Conservation (phyloP, 2,888 invertebrate genomes). For the Acronicta aceris region DNA sequence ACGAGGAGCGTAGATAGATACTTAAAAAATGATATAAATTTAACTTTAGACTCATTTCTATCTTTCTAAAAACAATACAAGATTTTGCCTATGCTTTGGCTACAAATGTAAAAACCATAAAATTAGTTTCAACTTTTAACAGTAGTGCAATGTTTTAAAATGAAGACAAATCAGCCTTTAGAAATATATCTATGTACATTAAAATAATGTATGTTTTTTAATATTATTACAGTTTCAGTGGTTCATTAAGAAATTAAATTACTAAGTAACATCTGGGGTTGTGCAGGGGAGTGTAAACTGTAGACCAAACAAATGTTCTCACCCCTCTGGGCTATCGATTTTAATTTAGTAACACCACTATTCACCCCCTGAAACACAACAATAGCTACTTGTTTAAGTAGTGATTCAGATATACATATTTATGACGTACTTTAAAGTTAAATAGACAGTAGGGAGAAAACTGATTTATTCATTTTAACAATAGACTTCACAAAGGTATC, state of each 20-base stretch:
- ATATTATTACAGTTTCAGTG: constrained; percentile 14
- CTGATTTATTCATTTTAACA: constrained; percentile 17
- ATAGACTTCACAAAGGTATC: neutral
- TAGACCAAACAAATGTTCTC: constrained; percentile 61
- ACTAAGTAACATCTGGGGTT: constrained; percentile 40
- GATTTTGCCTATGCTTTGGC: too few species aligned
- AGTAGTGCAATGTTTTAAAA: neutral
- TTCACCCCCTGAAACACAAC: constrained; percentile 30
- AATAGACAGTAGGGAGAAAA: constrained; percentile 26
- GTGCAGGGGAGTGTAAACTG: constrained; percentile 53
- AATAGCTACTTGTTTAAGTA: constrained; percentile 41
- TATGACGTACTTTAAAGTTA: constrained; percentile 32
- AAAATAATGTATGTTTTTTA: neutral
- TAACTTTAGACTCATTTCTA: too few species aligned
- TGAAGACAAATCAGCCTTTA: neutral
- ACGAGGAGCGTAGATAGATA: too few species aligned
- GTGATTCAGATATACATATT: constrained; percentile 37
- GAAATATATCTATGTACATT: constrained; percentile 8
- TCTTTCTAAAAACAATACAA: too few species aligned
- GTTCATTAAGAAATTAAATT: constrained; percentile 44
- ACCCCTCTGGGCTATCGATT: constrained; percentile 57
- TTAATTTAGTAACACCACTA: constrained; percentile 52
- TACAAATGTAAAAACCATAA: too few species aligned
- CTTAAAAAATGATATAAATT: too few species aligned
- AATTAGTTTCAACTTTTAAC: too few species aligned